Conservation (phyloP, 2,888 invertebrate species). For the Dryocosmus kuriphilus region DNA sequence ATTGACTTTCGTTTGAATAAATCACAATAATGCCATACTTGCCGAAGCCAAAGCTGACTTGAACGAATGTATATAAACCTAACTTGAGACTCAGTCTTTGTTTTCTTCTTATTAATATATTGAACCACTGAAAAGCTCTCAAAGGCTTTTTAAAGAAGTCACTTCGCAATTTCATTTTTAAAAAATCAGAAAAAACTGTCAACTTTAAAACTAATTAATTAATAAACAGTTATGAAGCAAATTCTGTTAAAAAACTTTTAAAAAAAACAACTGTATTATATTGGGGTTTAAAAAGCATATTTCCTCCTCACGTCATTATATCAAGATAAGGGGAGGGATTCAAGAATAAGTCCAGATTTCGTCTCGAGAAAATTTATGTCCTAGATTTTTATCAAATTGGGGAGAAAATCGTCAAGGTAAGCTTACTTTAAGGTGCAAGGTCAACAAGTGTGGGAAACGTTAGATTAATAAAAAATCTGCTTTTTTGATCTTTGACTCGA, state of each 20-base stretch:
- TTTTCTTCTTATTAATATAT: background rate
- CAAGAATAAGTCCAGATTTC: background rate
- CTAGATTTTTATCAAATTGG: background rate
- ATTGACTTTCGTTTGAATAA: too few species aligned
- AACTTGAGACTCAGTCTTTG: background rate
- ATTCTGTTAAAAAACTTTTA: background rate
- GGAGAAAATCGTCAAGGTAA: background rate
- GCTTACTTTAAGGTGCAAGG: slow-evolving; percentile 46
- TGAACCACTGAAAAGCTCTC: background rate
- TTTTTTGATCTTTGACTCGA: slow-evolving; percentile 60
- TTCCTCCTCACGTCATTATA: background rate
- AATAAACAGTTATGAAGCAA: too few species aligned
- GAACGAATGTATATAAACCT: background rate
- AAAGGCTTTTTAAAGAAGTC: background rate
- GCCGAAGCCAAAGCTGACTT: background rate
- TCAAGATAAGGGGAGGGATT: background rate
- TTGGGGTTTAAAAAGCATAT: background rate
- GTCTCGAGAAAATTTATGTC: background rate
- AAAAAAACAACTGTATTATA: background rate
- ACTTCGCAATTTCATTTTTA: background rate
- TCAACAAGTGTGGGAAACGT: slow-evolving; percentile 65
- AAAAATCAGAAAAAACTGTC: background rate
- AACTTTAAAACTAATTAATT: too few species aligned
- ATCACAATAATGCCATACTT: too few species aligned
- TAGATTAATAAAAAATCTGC: slow-evolving; percentile 59